These are phyloP conservation scores for Smutsia temminckii DNA, from an alignment of 2,797 vertebrate species.

Conservation along the genomic window DNA sequence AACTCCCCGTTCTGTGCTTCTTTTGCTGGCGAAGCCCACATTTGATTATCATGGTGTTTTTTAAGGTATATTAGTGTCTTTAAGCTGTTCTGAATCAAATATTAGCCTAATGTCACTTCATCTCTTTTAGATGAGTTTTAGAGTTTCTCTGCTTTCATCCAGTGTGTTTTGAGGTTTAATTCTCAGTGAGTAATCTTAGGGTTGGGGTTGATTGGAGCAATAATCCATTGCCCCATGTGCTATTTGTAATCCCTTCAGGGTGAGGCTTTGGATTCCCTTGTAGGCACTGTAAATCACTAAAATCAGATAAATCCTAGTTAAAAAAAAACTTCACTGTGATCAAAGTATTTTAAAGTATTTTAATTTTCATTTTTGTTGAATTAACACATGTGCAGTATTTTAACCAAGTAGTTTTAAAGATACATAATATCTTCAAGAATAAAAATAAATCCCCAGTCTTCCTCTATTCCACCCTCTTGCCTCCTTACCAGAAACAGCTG, in stretches of 20 bases:
- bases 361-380: conserved; percentile 32
- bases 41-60: background rate
- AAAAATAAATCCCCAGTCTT: background rate
- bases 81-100: background rate
- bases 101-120: background rate
- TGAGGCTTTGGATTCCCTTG: background rate
- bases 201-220: background rate
- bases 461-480: background rate
- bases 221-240: background rate
- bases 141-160: background rate
- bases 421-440: background rate
- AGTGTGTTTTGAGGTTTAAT: conserved; percentile 25
- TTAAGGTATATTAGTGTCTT: background rate
- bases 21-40: background rate
- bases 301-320: conserved; percentile 1
- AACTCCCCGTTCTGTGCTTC: background rate
- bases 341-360: conserved; percentile 17
- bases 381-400: background rate
- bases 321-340: background rate
- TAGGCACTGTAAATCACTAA: background rate
- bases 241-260: background rate
- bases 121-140: conserved; percentile 2
- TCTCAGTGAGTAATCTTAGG: background rate
- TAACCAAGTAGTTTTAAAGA: conserved; percentile 13
- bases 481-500: background rate